Evolutionary conservation across 2,888 invertebrate genomes (phyloP).

Genomic region (Aradus depressus): DNA sequence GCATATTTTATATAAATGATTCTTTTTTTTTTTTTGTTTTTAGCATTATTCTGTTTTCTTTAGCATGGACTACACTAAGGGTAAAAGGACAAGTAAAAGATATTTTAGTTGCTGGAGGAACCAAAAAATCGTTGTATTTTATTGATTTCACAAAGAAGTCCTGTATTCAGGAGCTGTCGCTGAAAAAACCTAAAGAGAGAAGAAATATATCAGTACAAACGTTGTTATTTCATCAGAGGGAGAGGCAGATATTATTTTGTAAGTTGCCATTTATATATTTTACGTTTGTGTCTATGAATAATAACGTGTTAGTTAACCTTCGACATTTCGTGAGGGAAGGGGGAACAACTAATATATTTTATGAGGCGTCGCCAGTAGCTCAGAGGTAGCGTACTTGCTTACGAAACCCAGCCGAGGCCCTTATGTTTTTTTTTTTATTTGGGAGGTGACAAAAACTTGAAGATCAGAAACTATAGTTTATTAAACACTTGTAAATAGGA

Average conservation of each 20-base stretch:
- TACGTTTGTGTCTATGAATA: no score
- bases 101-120: constrained; percentile 33
- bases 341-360: no score
- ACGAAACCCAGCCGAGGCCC: no score
- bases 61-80: constrained; percentile 39
- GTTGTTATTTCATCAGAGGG: constrained; percentile 30
- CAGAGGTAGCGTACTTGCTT: no score
- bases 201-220: constrained; percentile 5
- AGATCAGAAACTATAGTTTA: no score
- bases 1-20: not conserved
- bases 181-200: constrained; percentile 14
- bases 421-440: no score
- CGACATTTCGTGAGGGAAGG: no score
- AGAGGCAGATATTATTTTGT: constrained; percentile 31
- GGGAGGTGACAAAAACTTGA: no score
- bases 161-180: constrained; percentile 28
- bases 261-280: constrained; percentile 18
- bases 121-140: constrained; percentile 31
- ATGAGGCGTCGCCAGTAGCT: no score
- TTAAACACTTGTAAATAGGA: no score
- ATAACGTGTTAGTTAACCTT: no score
- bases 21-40: constrained; percentile 21
- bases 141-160: constrained; percentile 30
- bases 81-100: constrained; percentile 11
- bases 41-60: constrained; percentile 37